Evolutionary conservation across 2,797 vertebrate species (phyloP).

Genomic region (Heliangelus exortis): DNA sequence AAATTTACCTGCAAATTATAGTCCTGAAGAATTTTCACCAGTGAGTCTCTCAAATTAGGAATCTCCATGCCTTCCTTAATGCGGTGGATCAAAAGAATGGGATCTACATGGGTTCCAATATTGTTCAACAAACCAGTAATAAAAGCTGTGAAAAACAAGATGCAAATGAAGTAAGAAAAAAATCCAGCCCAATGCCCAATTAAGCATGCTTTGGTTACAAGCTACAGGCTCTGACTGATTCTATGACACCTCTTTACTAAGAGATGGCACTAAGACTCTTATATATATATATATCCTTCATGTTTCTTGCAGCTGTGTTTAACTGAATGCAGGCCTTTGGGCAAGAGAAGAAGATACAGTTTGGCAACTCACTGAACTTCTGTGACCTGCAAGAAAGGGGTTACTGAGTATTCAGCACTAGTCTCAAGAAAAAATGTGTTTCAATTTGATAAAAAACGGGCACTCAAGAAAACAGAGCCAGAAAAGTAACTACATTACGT

Average conservation of each 20-base stretch:
- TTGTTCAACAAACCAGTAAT: constrained; percentile 98
- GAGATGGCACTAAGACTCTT: neutral
- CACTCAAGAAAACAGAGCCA: neutral
- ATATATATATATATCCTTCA: neutral
- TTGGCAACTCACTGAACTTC: neutral
- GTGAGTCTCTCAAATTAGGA: constrained; percentile 94
- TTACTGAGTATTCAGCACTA: neutral
- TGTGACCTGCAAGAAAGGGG: neutral
- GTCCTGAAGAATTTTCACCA: constrained; percentile 98
- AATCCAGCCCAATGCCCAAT: neutral
- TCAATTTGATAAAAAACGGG: neutral
- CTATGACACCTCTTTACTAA: neutral
- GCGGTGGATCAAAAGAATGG: constrained; percentile 94
- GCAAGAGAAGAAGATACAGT: neutral
- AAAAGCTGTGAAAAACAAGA: constrained; percentile 83
- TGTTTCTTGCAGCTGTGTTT: neutral
- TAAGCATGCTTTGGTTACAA: neutral
- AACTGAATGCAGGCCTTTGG: neutral
- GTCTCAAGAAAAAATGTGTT: neutral
- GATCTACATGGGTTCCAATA: constrained; percentile 97
- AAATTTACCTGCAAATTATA: constrained; percentile 93
- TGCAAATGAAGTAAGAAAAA: neutral
- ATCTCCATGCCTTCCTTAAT: constrained; percentile 99
- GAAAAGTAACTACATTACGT: neutral
- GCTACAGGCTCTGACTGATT: neutral